phyloP scores from a whole-genome alignment of 2,113 vertebrate species.

The Athene noctua region DNA sequence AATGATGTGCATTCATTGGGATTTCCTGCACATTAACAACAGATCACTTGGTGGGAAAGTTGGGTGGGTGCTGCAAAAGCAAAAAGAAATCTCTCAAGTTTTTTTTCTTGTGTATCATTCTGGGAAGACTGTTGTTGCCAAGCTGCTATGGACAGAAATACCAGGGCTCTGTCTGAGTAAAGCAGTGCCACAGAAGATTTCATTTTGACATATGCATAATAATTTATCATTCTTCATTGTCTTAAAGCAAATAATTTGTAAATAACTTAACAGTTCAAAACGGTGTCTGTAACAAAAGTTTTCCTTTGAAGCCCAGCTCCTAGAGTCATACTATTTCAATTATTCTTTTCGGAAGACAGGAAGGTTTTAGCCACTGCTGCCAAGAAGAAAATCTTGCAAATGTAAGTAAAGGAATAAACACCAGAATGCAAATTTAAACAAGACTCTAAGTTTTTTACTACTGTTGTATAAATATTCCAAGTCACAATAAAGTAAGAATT shows the following conservation, averaged over 20 bases:
- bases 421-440: background rate
- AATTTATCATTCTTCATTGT: background rate
- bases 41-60: constrained; percentile 40
- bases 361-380: background rate
- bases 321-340: background rate
- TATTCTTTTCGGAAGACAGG: background rate
- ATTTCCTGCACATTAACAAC: constrained; percentile 41
- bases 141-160: background rate
- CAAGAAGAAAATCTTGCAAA: background rate
- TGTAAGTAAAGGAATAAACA: background rate
- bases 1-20: constrained; percentile 20
- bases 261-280: background rate
- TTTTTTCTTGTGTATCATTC: background rate
- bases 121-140: background rate
- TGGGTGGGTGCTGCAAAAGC: background rate
- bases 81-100: background rate
- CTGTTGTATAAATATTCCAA: background rate
- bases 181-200: background rate
- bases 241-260: background rate
- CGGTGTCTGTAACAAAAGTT: background rate
- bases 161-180: background rate
- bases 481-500: background rate
- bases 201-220: background rate
- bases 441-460: background rate
- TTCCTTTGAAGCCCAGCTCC: background rate